Evolutionary conservation across 2,113 vertebrate genomes (phyloP).

Genomic region (Oreochromis niloticus): DNA sequence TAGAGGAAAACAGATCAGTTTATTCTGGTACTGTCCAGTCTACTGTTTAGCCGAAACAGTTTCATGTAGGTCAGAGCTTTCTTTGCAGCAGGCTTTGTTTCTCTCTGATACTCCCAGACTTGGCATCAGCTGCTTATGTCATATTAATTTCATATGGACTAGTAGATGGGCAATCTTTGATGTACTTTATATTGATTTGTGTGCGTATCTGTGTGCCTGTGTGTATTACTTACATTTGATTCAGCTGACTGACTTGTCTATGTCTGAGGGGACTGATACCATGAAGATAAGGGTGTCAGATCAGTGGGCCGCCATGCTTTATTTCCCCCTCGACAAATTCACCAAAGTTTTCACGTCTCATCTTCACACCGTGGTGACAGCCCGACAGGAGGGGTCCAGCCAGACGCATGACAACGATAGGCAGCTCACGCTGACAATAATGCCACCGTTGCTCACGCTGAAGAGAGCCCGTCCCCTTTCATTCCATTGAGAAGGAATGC

Average conservation of each 20-base stretch:
- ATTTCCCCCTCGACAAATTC: conserved; percentile 63
- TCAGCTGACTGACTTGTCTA: conserved; percentile 38
- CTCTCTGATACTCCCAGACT: neutral
- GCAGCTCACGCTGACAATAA: conserved; percentile 58
- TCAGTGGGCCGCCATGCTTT: conserved; percentile 51
- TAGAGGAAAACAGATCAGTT: neutral
- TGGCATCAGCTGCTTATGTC: conserved; percentile 64
- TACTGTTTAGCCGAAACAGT: conserved; percentile 6
- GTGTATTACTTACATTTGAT: conserved; percentile 53
- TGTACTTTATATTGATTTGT: conserved; percentile 19
- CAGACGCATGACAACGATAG: conserved; percentile 43
- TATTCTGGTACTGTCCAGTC: neutral
- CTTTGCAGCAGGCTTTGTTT: neutral
- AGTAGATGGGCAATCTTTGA: conserved; percentile 47
- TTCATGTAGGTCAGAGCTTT: conserved; percentile 58
- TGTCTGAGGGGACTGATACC: conserved; percentile 39
- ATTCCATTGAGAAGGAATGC: conserved; percentile 25
- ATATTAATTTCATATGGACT: conserved; percentile 61
- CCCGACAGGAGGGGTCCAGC: conserved; percentile 35
- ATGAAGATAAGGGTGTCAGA: conserved; percentile 61
- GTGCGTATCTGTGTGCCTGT: neutral
- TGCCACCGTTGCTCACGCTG: conserved; percentile 39
- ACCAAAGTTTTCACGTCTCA: conserved; percentile 43
- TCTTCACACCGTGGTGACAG: conserved; percentile 45
- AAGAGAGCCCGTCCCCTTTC: conserved; percentile 45